Percentiles rank a stretch among this genome's conserved stretches.
Evolutionary conservation across 2,113 vertebrate genomes (phyloP).

Genomic region (Circaetus gallicus): DNA sequence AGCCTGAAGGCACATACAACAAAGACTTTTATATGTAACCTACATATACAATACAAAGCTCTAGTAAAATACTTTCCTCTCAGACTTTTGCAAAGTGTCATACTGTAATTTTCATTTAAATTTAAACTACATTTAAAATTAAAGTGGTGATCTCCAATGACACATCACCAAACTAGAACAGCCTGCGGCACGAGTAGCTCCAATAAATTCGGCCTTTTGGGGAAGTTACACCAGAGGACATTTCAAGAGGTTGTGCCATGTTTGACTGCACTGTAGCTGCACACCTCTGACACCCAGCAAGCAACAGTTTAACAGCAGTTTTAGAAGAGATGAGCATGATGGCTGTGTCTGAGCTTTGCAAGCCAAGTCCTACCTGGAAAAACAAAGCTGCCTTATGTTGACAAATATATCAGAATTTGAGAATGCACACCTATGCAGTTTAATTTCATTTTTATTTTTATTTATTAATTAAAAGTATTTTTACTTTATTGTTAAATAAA

Average conservation of each 20-base stretch:
- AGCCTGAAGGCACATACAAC: background rate
- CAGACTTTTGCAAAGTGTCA: background rate
- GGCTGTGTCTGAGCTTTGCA: background rate
- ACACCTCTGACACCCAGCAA: background rate
- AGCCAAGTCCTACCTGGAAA: background rate
- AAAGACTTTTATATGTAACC: background rate
- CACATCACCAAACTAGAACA: background rate
- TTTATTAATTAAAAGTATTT: background rate
- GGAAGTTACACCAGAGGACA: constrained; percentile 11
- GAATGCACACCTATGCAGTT: background rate
- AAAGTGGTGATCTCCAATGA: constrained; percentile 7
- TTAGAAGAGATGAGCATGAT: background rate
- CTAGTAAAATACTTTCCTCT: constrained; percentile 14
- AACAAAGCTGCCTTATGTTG: background rate
- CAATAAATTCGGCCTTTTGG: constrained; percentile 45
- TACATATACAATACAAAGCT: background rate
- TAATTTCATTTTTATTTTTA: background rate
- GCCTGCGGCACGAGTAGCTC: constrained; percentile 34
- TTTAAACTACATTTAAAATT: constrained; percentile 49
- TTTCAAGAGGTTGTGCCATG: background rate
- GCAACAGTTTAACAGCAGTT: background rate
- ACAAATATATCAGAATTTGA: background rate
- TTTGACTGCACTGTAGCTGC: background rate
- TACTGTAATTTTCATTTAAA: constrained; percentile 35
- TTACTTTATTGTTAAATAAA: background rate